phyloP scores from a whole-genome alignment of 2,113 vertebrate genomes.

The Puma concolor region DNA sequence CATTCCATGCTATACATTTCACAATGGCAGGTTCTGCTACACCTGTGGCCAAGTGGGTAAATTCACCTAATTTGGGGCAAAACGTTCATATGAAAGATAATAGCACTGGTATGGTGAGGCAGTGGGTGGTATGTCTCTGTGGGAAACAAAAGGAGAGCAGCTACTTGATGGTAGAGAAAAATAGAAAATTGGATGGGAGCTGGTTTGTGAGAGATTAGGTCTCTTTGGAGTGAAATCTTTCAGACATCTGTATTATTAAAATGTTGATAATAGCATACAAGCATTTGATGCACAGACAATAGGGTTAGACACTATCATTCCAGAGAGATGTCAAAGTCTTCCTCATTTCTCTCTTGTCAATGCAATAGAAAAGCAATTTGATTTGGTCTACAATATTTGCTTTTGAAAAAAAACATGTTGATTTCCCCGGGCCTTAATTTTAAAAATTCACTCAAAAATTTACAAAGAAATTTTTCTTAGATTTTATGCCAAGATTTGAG shows the following conservation, averaged over 20 bases:
- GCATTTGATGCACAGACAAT: background rate
- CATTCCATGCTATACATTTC: background rate
- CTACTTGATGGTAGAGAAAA: background rate
- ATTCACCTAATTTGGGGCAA: background rate
- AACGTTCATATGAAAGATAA: background rate
- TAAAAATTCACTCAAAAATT: constrained; percentile 55
- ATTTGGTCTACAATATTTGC: background rate
- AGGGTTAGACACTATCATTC: background rate
- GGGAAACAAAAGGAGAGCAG: background rate
- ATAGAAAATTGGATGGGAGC: background rate
- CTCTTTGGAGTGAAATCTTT: background rate
- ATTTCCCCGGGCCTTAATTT: background rate
- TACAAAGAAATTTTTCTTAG: background rate
- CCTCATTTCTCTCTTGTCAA: background rate
- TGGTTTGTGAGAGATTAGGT: background rate
- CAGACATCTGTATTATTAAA: background rate
- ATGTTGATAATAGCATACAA: background rate
- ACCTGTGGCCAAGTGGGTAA: background rate
- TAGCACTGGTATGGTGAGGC: background rate
- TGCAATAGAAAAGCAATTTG: background rate
- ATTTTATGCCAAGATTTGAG: constrained; percentile 46
- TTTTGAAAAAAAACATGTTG: background rate
- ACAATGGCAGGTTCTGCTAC: background rate
- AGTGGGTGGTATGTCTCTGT: background rate
- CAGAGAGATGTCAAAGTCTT: background rate